phyloP scores from a whole-genome alignment of 2,797 vertebrate genomes.

The Gorsachius magnificus region DNA sequence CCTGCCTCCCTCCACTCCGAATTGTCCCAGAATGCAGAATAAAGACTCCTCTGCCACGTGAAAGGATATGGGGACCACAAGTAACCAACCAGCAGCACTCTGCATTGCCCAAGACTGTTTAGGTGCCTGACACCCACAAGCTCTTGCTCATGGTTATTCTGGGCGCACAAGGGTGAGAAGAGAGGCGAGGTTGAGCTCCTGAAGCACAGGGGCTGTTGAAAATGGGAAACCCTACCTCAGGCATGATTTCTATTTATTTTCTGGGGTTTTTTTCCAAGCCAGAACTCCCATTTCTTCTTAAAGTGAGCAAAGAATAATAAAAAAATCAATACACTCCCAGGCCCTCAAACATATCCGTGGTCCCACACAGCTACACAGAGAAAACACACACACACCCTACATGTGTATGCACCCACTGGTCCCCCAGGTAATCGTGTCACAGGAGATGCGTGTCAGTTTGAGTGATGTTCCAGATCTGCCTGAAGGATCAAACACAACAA shows the following conservation, averaged over 20 bases:
- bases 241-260: not conserved
- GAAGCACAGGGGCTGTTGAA: not conserved
- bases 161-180: not conserved
- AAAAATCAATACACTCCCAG: not conserved
- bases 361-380: not conserved
- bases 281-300: slow-evolving; percentile 17
- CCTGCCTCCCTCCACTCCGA: not conserved
- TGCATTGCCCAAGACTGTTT: not conserved
- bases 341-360: not conserved
- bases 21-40: not conserved
- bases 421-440: slow-evolving; percentile 46
- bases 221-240: not conserved
- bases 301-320: slow-evolving; percentile 17
- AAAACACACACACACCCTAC: not conserved
- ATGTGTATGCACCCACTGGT: not conserved
- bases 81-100: not conserved
- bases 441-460: slow-evolving; percentile 47
- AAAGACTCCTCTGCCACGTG: not conserved
- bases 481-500: slow-evolving; percentile 59
- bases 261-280: not conserved
- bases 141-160: not conserved
- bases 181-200: not conserved
- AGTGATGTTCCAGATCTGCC: slow-evolving; percentile 67
- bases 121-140: not conserved
- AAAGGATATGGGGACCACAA: not conserved